Percentiles rank a stretch among this genome's conserved stretches.
phyloP scores from a whole-genome alignment of 2,113 vertebrate genomes.

The Notarius quadriscutis region DNA sequence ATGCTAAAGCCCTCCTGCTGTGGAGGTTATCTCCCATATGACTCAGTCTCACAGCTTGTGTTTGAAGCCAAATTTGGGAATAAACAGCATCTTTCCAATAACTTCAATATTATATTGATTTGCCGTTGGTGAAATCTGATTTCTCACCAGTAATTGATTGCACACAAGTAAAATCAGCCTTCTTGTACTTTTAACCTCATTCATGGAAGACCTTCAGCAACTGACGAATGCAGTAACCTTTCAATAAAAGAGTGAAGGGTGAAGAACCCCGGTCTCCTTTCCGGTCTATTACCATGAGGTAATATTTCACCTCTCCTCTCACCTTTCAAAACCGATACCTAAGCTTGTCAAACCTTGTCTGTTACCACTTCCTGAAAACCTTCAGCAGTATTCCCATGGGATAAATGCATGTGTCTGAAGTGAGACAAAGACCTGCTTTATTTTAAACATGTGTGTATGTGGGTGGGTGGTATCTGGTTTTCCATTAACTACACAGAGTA shows the following conservation, averaged over 20 bases:
- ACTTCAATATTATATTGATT: not conserved
- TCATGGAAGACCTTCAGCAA: not conserved
- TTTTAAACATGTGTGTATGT: not conserved
- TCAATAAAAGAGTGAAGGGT: slow-evolving; percentile 36
- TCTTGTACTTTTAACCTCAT: slow-evolving; percentile 13
- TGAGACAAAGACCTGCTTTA: slow-evolving; percentile 3
- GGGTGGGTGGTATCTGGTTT: not conserved
- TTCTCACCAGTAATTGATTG: not conserved
- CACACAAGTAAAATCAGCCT: not conserved
- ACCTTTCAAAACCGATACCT: slow-evolving; percentile 18
- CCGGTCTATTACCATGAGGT: slow-evolving; percentile 33
- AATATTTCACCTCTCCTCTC: slow-evolving; percentile 51
- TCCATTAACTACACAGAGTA: not conserved
- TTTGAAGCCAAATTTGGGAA: slow-evolving; percentile 7
- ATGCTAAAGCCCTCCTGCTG: slow-evolving; percentile 38
- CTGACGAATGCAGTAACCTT: not conserved
- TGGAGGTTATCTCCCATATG: slow-evolving; percentile 46
- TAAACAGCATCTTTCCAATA: not conserved
- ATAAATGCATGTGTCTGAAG: slow-evolving; percentile 33
- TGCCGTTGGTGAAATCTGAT: slow-evolving; percentile 8
- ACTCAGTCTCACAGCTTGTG: slow-evolving; percentile 21
- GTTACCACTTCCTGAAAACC: slow-evolving; percentile 47
- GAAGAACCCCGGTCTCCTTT: slow-evolving; percentile 44
- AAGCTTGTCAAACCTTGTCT: slow-evolving; percentile 40
- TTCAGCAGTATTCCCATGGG: slow-evolving; percentile 8